Percentiles rank a stretch among this genome's conserved stretches.
Conservation (phyloP, 1,140 invertebrate genomes). For the Papilio xuthus region DNA sequence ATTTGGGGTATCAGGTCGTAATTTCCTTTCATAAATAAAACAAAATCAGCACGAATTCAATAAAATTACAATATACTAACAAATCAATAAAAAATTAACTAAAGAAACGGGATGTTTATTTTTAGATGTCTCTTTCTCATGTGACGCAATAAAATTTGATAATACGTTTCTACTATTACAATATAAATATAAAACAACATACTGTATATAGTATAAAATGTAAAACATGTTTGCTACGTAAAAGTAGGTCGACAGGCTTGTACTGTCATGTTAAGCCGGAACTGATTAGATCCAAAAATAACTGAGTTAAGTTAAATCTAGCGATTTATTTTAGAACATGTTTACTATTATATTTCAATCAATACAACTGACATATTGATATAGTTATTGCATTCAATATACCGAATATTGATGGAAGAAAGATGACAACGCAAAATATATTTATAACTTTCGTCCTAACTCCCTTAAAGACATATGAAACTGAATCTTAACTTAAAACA, state of each 20-base stretch:
- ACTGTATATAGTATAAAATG: not conserved
- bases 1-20: not conserved
- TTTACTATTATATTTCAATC: not conserved
- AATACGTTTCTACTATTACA: no score
- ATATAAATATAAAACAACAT: no score
- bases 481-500: not conserved
- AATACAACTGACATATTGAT: not conserved
- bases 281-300: conserved; percentile 6
- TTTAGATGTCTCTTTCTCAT: no score
- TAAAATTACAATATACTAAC: no score
- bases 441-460: conserved; percentile 5
- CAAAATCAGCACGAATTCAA: no score
- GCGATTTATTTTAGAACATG: not conserved
- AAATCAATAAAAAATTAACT: no score
- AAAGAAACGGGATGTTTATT: no score
- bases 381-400: not conserved
- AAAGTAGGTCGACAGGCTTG: conserved; percentile 1
- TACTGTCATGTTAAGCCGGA: not conserved
- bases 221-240: not conserved
- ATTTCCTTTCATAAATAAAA: not conserved
- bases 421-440: not conserved
- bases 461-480: not conserved
- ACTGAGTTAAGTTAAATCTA: not conserved
- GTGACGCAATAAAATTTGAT: no score
- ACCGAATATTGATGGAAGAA: conserved; percentile 11